These are phyloP conservation scores for Pyrrhosoma nymphula DNA, from an alignment of 2,888 invertebrate species.

Conservation along the genomic window DNA sequence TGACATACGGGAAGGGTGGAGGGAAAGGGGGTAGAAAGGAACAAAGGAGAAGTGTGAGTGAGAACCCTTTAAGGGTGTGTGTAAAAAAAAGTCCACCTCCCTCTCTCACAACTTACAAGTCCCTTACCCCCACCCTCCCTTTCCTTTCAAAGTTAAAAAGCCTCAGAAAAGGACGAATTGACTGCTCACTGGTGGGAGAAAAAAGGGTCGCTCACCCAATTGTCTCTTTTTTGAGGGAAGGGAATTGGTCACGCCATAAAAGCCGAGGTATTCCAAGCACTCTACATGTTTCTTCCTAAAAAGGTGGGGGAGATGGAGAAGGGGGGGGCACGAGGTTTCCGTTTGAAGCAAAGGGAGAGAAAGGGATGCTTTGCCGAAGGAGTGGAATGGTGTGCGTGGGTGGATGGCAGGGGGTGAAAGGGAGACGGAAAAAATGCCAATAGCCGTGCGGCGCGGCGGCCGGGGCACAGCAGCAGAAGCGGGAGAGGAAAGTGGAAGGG, in stretches of 20 bases:
- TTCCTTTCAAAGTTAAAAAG: neutral
- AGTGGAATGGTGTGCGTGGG: neutral
- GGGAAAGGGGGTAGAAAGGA: neutral
- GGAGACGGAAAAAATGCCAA: neutral
- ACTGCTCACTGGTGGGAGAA: neutral
- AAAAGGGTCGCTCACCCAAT: slow-evolving; percentile 33
- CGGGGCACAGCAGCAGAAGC: neutral
- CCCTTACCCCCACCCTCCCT: neutral
- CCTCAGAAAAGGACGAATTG: slow-evolving; percentile 34
- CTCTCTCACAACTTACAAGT: neutral
- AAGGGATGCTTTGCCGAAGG: neutral
- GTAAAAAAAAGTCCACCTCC: neutral
- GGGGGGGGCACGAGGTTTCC: neutral
- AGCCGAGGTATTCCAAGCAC: slow-evolving; percentile 64
- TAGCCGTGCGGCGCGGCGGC: neutral
- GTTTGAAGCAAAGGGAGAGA: neutral
- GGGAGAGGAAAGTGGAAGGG: too few species aligned
- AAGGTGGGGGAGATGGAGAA: neutral
- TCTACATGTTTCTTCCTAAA: neutral
- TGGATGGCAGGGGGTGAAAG: neutral
- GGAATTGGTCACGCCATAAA: slow-evolving; percentile 65
- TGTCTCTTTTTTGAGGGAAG: neutral
- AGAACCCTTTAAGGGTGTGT: neutral
- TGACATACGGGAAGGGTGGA: neutral
- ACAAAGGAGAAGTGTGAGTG: too few species aligned